Base-by-base conservation (phyloP, 2,888 invertebrate species). In the Ephialtes manifestator region DNA sequence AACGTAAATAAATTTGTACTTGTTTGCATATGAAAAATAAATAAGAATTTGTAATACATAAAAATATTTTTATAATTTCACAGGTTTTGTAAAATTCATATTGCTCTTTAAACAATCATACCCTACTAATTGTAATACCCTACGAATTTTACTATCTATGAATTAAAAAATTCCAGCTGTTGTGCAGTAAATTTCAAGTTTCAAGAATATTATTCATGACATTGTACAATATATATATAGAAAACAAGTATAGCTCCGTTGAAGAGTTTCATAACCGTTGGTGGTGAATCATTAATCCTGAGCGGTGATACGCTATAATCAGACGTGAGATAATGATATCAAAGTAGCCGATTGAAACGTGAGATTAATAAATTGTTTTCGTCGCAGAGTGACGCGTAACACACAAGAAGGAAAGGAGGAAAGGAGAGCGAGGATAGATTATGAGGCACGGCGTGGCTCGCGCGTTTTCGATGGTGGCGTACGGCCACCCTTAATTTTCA, bases 401-500 rank as follows among this genome's bases (percentile, higher is more conserved):
- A 60, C 13, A 20, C 35, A 15, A 0, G 24, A 39, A n/a, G 2
- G 10, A 35, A 68, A 46, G 51, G 18, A 39, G 35, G 60, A 35
- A 18, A 11, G 20, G 35, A n/a, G 31, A 11, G 35, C 4, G 43
- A 48, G 75, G 53, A 81, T 53, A 79, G 46, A 72, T 35, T 63
- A 70, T 48, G 53, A 74, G 53, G 77, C 13, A 53, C 3, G 15
- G 58, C 20, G 58, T 48, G 72, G 58, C 60, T 77, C 74, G 78
- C 68, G 63, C 74, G 76, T 77, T 68, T 35, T 67, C 74, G 67
- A 74, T 74, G 80, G 67, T 72, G 70, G 48, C 55, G 70, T 78
- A 74, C 81, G 80, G 77, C 84, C 70, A 79, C 84, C 88, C 89
- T 90, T 88, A 93, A 92, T 91, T 91, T 92, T 90, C 90, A 83